Evolutionary conservation across 2,797 vertebrate genomes (phyloP).

Genomic region (Craterocephalus amniculus): DNA sequence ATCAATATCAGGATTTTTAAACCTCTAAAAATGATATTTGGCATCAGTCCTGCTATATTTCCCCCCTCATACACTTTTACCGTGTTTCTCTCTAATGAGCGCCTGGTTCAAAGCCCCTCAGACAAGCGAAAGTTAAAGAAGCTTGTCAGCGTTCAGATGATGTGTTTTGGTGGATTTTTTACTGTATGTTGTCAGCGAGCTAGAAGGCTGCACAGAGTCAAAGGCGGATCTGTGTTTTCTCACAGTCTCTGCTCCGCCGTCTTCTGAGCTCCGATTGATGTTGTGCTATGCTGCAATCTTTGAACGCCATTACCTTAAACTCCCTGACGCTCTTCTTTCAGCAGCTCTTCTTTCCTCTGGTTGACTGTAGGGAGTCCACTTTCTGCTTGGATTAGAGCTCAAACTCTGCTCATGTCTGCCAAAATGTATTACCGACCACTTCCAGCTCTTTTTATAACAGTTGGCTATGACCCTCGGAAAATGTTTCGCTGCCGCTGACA

Average conservation of each 20-base stretch:
- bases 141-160: background rate
- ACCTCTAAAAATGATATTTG: background rate
- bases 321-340: background rate
- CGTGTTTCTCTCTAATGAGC: background rate
- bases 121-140: conserved; percentile 3
- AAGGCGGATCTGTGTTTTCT: conserved; percentile 22
- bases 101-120: background rate
- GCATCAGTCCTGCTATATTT: background rate
- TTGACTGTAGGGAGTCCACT: conserved; percentile 28
- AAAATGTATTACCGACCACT: conserved; percentile 2
- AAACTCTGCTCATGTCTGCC: conserved; percentile 33
- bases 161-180: conserved; percentile 24
- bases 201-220: conserved; percentile 19
- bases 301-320: conserved; percentile 38
- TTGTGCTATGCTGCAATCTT: conserved; percentile 11
- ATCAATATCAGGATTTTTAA: background rate
- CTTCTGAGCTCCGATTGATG: conserved; percentile 24
- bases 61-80: background rate
- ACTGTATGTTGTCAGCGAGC: conserved; percentile 19
- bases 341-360: background rate
- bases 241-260: background rate
- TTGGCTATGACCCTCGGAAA: background rate
- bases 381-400: conserved; percentile 16
- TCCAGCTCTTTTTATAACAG: conserved; percentile 14
- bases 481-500: background rate